Percentiles rank a stretch among this genome's conserved stretches.
Evolutionary conservation across 2,113 vertebrate species (phyloP).

Genomic region (Petromus typicus): DNA sequence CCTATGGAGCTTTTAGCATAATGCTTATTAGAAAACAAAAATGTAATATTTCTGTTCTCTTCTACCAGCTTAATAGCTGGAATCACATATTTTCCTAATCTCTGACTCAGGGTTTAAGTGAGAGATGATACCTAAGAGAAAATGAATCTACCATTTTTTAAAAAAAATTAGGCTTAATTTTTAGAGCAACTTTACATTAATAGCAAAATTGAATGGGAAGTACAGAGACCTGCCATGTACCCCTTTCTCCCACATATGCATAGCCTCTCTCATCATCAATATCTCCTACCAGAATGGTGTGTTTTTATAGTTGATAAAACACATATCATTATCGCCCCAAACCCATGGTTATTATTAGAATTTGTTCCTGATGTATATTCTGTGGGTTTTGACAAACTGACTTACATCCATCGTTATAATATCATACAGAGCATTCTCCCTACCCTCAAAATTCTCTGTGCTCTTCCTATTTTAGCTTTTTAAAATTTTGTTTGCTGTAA

Average conservation of each 20-base stretch:
- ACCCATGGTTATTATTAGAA: neutral
- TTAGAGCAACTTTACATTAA: neutral
- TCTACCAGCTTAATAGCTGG: neutral
- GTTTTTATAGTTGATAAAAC: neutral
- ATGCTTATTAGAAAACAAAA: neutral
- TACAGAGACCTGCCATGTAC: neutral
- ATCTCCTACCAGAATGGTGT: neutral
- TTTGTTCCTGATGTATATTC: neutral
- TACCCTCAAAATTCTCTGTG: neutral
- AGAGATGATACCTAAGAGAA: neutral
- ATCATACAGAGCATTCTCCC: neutral
- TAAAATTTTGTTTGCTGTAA: neutral
- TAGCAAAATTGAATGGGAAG: neutral
- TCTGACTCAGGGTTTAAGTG: neutral
- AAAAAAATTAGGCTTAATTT: neutral
- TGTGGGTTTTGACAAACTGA: neutral
- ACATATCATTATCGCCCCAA: neutral
- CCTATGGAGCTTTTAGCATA: neutral
- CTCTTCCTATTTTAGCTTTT: neutral
- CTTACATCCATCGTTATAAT: neutral
- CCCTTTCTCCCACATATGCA: neutral
- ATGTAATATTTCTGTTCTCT: conserved; percentile 4
- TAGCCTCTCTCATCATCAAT: neutral
- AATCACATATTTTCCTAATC: neutral
- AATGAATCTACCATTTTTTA: neutral